Evolutionary conservation across 2,797 vertebrate genomes (phyloP).

Genomic region (Smutsia gigantea): DNA sequence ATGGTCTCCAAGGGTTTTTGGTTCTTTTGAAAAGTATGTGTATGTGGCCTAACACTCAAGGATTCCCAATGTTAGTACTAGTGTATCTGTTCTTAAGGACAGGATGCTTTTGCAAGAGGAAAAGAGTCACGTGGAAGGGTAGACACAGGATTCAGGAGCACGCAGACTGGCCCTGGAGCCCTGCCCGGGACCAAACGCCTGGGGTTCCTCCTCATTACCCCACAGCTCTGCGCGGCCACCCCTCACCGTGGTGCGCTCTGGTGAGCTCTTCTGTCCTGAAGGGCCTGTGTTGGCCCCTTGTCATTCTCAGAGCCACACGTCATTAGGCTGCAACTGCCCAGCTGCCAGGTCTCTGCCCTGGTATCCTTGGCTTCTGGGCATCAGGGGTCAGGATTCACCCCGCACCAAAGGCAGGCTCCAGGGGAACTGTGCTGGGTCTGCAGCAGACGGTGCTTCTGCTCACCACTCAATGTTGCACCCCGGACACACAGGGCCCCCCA

Average conservation of each 20-base stretch:
- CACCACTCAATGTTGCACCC: not conserved
- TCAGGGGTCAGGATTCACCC: not conserved
- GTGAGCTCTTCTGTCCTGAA: not conserved
- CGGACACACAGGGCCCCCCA: not conserved
- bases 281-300: not conserved
- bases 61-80: not conserved
- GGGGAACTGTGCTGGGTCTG: not conserved
- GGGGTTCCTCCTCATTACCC: not conserved
- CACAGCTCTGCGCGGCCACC: not conserved
- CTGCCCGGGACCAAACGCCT: not conserved
- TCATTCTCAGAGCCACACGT: not conserved
- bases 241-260: not conserved
- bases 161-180: not conserved
- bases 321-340: not conserved
- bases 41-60: not conserved
- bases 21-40: not conserved
- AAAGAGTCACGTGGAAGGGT: not conserved
- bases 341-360: not conserved
- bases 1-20: constrained; percentile 26
- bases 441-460: not conserved
- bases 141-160: not conserved
- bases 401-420: not conserved
- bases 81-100: constrained; percentile 7
- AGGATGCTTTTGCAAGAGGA: not conserved
- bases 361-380: not conserved